Base-by-base conservation (phyloP, 2,113 vertebrate genomes). In the Prietella phreatophila region DNA sequence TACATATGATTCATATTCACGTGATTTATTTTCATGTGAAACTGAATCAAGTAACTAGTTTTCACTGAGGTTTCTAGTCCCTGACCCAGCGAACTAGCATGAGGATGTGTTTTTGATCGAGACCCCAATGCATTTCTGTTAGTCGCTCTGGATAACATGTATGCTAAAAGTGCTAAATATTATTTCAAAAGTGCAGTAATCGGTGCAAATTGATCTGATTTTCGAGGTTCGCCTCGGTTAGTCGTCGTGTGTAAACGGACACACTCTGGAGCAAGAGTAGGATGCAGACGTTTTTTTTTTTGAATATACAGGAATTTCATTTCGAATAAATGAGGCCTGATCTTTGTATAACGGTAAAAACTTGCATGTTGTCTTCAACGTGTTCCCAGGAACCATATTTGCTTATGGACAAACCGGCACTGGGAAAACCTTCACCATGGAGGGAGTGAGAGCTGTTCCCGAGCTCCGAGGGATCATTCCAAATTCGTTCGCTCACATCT, bases 321-420 rank as follows among this genome's bases (percentile, higher is more conserved):
- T n/a, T n/a, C n/a, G n/a, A 15, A n/a, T 13, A n/a, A 50, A 27
- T 75, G 2, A 76, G 22, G 10, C 39, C 39, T 47, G 27, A 76
- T 76, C 20, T 17, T n/a, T 13, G 20, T 42, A 76, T n/a, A 60
- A 81, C 11, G 13, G 65, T 55, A 8, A 0, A 56, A 15, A 36
- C 17, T 39, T 60, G 25, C 25, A 8, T 19, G 33, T 67, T 91
- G 8, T 88, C 17, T 53, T 83, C 27, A n/a, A 42, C n/a, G 92
- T 95, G 53, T 6, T 79, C 30, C 11, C 89, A 99, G 98, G 98
- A 69, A 99, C 98, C 83, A 99, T 99, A 93, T 99, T 99, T 95
- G 98, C 98, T 56, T 99, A 99, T 90, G 98, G 98, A n/a, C 98
- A 99, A 93, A 99, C 98, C 78, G 98, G 98, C 91, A 99, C 98